Conservation (phyloP, 2,888 invertebrate genomes). For the Azorinus chamasolen region DNA sequence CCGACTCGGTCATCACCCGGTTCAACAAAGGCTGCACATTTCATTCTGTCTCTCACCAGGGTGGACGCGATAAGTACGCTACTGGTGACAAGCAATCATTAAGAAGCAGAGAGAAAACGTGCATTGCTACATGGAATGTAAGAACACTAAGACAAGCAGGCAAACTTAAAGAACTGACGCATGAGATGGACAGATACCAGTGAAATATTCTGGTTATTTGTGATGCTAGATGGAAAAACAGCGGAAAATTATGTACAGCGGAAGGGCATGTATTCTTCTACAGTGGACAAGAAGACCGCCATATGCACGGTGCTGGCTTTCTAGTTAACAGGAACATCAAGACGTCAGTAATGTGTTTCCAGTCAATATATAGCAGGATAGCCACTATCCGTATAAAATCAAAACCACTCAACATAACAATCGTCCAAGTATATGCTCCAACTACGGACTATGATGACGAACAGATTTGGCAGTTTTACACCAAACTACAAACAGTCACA, state of each 20-base stretch:
- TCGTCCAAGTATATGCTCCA: constrained; percentile 58
- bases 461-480: constrained; percentile 44
- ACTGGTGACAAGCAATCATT: too few relatives aligned
- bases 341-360: constrained; percentile 13
- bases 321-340: constrained; percentile 12
- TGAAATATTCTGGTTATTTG: constrained; percentile 16
- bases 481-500: constrained; percentile 24
- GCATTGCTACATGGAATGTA: constrained; percentile 21
- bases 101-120: too few relatives aligned
- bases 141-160: constrained; percentile 10
- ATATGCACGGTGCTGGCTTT: background rate
- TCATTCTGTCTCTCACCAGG: too few relatives aligned
- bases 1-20: too few relatives aligned
- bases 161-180: constrained; percentile 17
- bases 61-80: too few relatives aligned
- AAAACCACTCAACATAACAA: constrained; percentile 57
- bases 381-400: constrained; percentile 53
- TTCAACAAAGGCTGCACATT: too few relatives aligned
- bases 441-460: constrained; percentile 41
- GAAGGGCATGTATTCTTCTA: constrained; percentile 18
- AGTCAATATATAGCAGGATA: constrained; percentile 30
- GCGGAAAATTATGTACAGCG: constrained; percentile 4
- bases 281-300: constrained; percentile 1
- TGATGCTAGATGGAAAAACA: constrained; percentile 7
- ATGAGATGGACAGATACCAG: constrained; percentile 18